Conservation (phyloP, 1,140 invertebrate species). For the Ips typographus region DNA sequence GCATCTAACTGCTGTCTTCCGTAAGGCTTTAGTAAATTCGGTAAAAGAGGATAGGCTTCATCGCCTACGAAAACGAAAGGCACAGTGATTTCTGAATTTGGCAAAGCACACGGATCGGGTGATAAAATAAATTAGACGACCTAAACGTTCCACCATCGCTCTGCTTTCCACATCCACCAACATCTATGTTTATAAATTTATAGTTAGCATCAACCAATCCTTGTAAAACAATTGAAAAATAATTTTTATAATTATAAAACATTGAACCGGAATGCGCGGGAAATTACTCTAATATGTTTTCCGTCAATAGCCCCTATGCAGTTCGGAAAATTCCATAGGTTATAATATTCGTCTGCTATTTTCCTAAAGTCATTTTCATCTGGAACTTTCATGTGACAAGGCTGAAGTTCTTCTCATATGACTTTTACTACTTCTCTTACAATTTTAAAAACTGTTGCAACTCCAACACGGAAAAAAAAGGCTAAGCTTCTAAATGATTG, state of each 20-base stretch:
- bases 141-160: constrained; percentile 49
- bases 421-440: constrained; percentile 45
- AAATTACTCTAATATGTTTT: constrained; percentile 48
- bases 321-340: too few relatives aligned
- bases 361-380: constrained; percentile 43
- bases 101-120: constrained; percentile 8
- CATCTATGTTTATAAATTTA: constrained; percentile 53
- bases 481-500: constrained; percentile 42
- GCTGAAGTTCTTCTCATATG: constrained; percentile 45
- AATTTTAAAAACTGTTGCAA: constrained; percentile 41
- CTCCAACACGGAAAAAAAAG: constrained; percentile 43
- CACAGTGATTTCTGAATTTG: constrained; percentile 13
- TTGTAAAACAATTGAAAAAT: constrained; percentile 52
- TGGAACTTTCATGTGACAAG: constrained; percentile 40
- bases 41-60: constrained; percentile 54
- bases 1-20: constrained; percentile 41
- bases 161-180: constrained; percentile 51
- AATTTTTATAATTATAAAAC: constrained; percentile 55
- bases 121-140: background rate
- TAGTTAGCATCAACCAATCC: constrained; percentile 52
- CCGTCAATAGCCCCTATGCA: too few relatives aligned
- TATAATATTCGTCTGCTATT: constrained; percentile 45
- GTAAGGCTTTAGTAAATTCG: constrained; percentile 53
- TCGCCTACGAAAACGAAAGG: constrained; percentile 49
- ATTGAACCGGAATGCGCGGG: constrained; percentile 47